Conservation (phyloP, 2,113 vertebrate species). For the Rhineura floridana region DNA sequence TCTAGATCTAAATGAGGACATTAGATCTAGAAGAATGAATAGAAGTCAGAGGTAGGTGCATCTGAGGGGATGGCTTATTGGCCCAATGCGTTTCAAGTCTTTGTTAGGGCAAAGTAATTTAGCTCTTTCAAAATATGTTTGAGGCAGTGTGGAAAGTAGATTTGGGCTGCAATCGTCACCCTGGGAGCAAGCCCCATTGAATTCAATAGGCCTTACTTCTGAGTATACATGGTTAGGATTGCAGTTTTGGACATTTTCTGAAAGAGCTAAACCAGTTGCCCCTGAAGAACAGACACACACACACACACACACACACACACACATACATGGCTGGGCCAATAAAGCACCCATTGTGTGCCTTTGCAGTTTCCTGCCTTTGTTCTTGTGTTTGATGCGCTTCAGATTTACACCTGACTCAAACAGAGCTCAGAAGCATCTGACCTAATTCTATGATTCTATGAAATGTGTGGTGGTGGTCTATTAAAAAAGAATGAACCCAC, state of each 20-base stretch:
- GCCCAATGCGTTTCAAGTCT: background rate
- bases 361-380: background rate
- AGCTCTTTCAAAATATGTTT: background rate
- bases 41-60: background rate
- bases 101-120: background rate
- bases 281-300: too few relatives aligned
- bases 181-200: too few relatives aligned
- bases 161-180: background rate
- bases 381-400: background rate
- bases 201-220: too few relatives aligned
- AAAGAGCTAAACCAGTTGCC: too few relatives aligned
- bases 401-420: background rate
- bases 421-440: background rate
- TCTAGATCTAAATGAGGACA: too few relatives aligned
- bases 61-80: background rate
- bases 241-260: too few relatives aligned
- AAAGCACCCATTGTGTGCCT: background rate
- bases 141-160: background rate
- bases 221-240: too few relatives aligned
- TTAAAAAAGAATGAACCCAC: background rate
- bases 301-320: too few relatives aligned
- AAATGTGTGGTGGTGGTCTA: background rate
- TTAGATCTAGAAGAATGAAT: background rate
- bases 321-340: too few relatives aligned
- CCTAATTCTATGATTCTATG: background rate